Conservation (phyloP, 2,888 invertebrate species). For the Timema podura region DNA sequence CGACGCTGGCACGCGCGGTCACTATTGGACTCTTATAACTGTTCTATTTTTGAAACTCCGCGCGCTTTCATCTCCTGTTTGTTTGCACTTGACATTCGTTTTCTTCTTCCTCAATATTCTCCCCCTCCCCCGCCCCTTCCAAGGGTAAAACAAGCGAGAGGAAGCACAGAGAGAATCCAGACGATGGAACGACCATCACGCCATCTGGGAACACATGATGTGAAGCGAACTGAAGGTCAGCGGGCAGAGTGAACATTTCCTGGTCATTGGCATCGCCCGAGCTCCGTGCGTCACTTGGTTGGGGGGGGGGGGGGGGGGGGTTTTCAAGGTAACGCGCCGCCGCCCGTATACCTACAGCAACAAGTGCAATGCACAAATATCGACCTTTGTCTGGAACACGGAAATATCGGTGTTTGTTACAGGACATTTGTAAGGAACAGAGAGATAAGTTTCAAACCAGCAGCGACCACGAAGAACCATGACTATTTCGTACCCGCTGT, state of each 20-base stretch:
- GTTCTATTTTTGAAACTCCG: too few relatives aligned
- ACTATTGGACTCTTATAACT: too few relatives aligned
- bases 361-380: too few relatives aligned
- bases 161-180: not conserved
- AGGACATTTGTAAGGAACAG: too few relatives aligned
- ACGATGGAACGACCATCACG: not conserved
- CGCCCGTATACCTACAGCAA: not conserved
- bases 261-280: conserved; percentile 31
- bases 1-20: too few relatives aligned
- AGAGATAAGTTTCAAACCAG: too few relatives aligned
- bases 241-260: conserved; percentile 26
- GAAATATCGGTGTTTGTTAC: too few relatives aligned
- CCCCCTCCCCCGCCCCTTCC: not conserved
- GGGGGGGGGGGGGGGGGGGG: not conserved
- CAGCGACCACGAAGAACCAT: too few relatives aligned
- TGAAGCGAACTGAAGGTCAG: conserved; percentile 27
- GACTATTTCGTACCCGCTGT: too few relatives aligned
- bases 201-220: not conserved
- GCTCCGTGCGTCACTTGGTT: conserved; percentile 26
- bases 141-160: not conserved
- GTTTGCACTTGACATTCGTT: conserved; percentile 11
- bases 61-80: too few relatives aligned
- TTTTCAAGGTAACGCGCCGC: conserved; percentile 19
- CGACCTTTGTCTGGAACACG: too few relatives aligned
- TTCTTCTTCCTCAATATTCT: not conserved